phyloP scores from a whole-genome alignment of 2,113 vertebrate species.

The Heterotis niloticus region DNA sequence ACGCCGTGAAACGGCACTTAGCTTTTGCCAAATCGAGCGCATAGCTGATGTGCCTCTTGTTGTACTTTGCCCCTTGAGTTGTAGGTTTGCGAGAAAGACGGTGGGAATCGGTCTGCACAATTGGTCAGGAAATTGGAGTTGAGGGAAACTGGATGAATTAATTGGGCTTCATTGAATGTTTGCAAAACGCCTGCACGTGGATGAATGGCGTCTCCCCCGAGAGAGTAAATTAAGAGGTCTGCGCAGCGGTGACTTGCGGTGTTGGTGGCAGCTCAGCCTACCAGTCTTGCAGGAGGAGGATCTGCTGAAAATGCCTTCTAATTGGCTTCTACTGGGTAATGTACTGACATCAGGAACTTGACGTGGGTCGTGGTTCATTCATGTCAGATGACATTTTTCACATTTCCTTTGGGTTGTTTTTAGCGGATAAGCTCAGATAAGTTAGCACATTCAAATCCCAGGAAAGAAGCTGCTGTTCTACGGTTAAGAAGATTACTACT shows the following conservation, averaged over 20 bases:
- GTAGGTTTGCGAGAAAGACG: slow-evolving; percentile 16
- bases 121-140: slow-evolving; percentile 52
- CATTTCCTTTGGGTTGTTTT: background rate
- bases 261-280: background rate
- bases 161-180: slow-evolving; percentile 57
- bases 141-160: slow-evolving; percentile 61
- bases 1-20: too few relatives aligned
- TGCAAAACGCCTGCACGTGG: slow-evolving; percentile 61
- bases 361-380: background rate
- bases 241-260: slow-evolving; percentile 29
- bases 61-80: background rate
- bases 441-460: too few relatives aligned
- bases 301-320: background rate
- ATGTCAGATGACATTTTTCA: background rate
- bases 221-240: slow-evolving; percentile 63
- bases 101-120: slow-evolving; percentile 32
- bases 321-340: background rate
- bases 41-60: background rate
- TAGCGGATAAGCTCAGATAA: background rate
- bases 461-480: too few relatives aligned
- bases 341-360: background rate
- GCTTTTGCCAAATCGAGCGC: background rate
- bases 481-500: too few relatives aligned
- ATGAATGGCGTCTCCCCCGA: slow-evolving; percentile 63
- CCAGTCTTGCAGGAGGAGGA: slow-evolving; percentile 36